Evolutionary conservation across 2,888 invertebrate species (phyloP).

Genomic region (Maniola hyperantus): DNA sequence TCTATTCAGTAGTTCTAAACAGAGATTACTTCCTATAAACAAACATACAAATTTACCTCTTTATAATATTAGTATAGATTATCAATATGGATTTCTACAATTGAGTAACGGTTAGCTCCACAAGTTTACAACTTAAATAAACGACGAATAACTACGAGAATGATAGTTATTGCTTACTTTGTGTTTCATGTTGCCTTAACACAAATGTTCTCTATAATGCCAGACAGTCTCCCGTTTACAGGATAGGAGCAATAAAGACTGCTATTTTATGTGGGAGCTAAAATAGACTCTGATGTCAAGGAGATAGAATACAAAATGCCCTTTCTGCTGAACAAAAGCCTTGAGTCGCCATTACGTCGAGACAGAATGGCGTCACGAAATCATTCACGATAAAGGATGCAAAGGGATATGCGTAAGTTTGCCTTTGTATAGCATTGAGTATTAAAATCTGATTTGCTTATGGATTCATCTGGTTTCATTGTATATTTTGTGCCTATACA

Average conservation of each 20-base stretch:
- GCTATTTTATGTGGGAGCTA: neutral
- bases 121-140: neutral
- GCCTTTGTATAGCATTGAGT: slow-evolving; percentile 1
- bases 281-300: slow-evolving; percentile 20
- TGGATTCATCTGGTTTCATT: neutral
- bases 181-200: slow-evolving; percentile 7
- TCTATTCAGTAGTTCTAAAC: too few species aligned
- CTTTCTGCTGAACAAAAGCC: slow-evolving; percentile 24
- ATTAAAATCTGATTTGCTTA: neutral
- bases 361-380: slow-evolving; percentile 32
- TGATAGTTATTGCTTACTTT: slow-evolving; percentile 1
- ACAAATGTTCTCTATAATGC: neutral
- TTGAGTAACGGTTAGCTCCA: too few species aligned
- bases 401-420: slow-evolving; percentile 19
- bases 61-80: too few species aligned
- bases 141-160: neutral
- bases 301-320: slow-evolving; percentile 17
- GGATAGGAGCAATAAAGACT: slow-evolving; percentile 26
- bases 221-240: slow-evolving; percentile 21
- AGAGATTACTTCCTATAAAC: too few species aligned
- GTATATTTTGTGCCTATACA: neutral
- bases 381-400: slow-evolving; percentile 31
- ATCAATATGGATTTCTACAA: too few species aligned
- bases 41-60: too few species aligned
- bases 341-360: slow-evolving; percentile 40